These are phyloP conservation scores for Cephus cinctus DNA, from an alignment of 1,140 invertebrate genomes.

Conservation along the genomic window DNA sequence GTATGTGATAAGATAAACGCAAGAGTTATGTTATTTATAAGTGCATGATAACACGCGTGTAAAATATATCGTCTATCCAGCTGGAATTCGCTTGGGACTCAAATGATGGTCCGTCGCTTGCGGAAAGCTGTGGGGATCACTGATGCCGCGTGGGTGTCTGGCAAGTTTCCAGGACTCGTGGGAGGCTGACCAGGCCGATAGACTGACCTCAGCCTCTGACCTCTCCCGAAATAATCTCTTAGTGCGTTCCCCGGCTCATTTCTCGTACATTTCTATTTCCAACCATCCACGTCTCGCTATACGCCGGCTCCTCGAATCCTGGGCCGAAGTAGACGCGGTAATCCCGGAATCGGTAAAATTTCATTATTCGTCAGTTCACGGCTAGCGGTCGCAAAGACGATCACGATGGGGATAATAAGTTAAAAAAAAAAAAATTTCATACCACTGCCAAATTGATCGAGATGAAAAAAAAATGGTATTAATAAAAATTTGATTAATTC, in stretches of 20 bases:
- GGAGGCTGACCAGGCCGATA: conserved; percentile 55
- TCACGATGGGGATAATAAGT: no score
- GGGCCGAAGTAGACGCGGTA: no score
- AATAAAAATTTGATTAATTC: no score
- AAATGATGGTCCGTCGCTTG: no score
- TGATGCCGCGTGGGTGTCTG: conserved; percentile 50
- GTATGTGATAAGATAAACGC: neutral
- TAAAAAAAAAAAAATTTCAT: no score
- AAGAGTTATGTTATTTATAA: neutral
- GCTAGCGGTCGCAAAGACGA: no score
- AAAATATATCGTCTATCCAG: neutral
- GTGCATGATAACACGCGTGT: neutral
- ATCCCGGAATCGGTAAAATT: no score
- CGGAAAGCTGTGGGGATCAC: no score
- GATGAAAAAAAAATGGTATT: no score
- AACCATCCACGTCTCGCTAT: conserved; percentile 28
- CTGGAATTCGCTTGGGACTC: neutral
- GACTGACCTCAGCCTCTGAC: conserved; percentile 58
- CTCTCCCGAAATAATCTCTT: conserved; percentile 54
- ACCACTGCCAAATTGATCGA: no score
- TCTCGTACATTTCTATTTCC: conserved; percentile 36
- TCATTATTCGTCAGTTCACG: no score
- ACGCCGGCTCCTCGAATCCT: no score
- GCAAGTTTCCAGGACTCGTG: conserved; percentile 52
- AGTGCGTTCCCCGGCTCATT: conserved; percentile 43